Percentiles rank a stretch among this genome's conserved stretches.
Evolutionary conservation across 2,888 invertebrate genomes (phyloP).

Genomic region (Acronicta leporina): DNA sequence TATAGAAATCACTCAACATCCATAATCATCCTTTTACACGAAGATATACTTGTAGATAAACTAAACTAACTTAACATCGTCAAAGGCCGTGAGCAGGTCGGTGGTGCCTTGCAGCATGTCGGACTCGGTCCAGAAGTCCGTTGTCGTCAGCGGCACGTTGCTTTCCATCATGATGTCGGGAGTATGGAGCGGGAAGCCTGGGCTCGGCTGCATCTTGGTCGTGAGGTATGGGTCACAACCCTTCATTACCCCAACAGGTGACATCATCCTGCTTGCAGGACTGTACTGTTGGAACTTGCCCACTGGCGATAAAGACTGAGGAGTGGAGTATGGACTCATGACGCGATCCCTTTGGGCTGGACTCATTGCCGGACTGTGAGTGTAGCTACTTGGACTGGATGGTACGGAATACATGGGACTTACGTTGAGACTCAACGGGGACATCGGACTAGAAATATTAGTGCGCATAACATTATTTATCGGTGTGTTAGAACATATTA

Average conservation of each 20-base stretch:
- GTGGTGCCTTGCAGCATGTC: conserved; percentile 78
- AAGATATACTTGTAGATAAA: conserved; percentile 12
- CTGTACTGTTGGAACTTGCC: conserved; percentile 76
- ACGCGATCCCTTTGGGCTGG: conserved; percentile 76
- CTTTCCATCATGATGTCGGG: conserved; percentile 74
- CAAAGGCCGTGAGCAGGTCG: conserved; percentile 80
- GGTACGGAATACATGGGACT: conserved; percentile 81
- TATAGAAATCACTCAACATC: conserved; percentile 70
- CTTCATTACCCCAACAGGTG: conserved; percentile 73
- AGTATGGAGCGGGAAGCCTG: conserved; percentile 69
- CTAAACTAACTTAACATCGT: conserved; percentile 81
- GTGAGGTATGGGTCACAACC: conserved; percentile 81
- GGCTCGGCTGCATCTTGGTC: conserved; percentile 82
- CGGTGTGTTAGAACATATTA: conserved; percentile 62
- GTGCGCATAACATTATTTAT: conserved; percentile 57
- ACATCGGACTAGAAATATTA: conserved; percentile 69
- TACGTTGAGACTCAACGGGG: conserved; percentile 78
- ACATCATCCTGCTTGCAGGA: conserved; percentile 70
- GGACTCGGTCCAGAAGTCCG: conserved; percentile 79
- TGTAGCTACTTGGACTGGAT: conserved; percentile 77
- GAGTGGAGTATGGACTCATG: conserved; percentile 79
- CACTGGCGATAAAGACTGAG: conserved; percentile 79
- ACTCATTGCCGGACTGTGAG: conserved; percentile 80
- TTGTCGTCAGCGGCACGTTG: conserved; percentile 66
- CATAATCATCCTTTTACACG: conserved; percentile 39